These are phyloP conservation scores for Chlorospingus flavigularis DNA, from an alignment of 2,797 vertebrate genomes.

Conservation along the genomic window DNA sequence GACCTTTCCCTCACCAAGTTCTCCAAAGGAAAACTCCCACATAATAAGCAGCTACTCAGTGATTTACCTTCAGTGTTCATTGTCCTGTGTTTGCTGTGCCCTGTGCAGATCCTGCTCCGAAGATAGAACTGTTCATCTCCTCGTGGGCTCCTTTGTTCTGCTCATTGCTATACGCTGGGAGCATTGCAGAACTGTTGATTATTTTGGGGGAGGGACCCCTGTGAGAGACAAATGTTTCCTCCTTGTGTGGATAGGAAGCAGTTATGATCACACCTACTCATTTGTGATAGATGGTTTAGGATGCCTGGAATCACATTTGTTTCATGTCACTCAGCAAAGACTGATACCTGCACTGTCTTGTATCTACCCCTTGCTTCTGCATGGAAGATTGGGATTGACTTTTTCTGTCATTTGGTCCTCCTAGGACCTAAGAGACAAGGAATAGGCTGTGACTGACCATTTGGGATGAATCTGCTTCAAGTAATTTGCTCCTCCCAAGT, in stretches of 20 bases:
- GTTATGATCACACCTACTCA: neutral
- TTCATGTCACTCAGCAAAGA: neutral
- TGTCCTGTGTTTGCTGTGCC: neutral
- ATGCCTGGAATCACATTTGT: neutral
- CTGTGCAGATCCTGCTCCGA: neutral
- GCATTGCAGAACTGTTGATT: neutral
- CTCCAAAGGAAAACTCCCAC: conserved; percentile 13
- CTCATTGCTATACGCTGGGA: neutral
- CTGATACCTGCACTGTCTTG: neutral
- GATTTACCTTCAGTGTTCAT: neutral
- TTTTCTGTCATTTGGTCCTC: neutral
- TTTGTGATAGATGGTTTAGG: neutral
- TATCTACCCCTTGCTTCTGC: neutral
- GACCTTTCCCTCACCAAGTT: neutral
- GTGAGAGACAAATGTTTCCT: neutral
- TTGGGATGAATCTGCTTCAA: neutral
- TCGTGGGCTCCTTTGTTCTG: neutral
- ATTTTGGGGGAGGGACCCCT: accelerated
- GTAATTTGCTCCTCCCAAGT: neutral
- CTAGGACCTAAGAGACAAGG: neutral
- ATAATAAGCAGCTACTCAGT: neutral
- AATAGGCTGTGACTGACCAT: neutral
- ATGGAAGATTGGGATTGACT: neutral
- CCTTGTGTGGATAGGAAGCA: neutral
- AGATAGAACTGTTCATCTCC: neutral